Base-by-base conservation (phyloP, 2,113 vertebrate species). In the Albula goreensis region DNA sequence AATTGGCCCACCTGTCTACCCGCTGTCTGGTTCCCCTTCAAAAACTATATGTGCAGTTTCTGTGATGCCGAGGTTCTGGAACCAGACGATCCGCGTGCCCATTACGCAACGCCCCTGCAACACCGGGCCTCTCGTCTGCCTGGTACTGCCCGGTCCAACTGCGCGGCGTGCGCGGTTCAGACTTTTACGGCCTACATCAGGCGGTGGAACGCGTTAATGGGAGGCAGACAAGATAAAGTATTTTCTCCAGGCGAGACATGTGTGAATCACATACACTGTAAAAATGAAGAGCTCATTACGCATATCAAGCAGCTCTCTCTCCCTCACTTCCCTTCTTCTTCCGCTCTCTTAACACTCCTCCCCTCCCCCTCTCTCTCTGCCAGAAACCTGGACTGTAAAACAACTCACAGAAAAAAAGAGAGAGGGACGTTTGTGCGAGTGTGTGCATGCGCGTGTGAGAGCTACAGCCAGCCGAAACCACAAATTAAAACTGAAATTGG, bases 331-430 rank as follows among this genome's bases (percentile, higher is more conserved):
- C 50, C 82, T 63, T 57, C n/a, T 57, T 57, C n/a, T 57, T 63
- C 57, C 51, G 31, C 66, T 82, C 66, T 63, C 48, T 80, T 51
- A 6, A 85, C 31, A n/a, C 48, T 25, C 74, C n/a, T 50, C 50
- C 22, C n/a, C 74, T 79, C 3, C 50, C 49, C 78, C 81, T 53
- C 48, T 49, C 78, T 83, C 80, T 85, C 52, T 1, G 25, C 10
- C 70, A 25, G 70, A n/a, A 31, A 10, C 8, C 10, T 74, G 70
- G 70, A 74, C n/a, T 10, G 70, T 5, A 31, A 74, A 31, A 31
- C 70, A 74, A 74, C 82, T 80, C 82, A 83, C 52, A 7, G 84
- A 87, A 88, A 92, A 83, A 86, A 91, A 90, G 82, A 87, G 88
- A 90, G 83, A 85, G 88, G 89, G 25, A 5, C n/a, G 60, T 17